Conservation (phyloP, 1,140 invertebrate genomes). For the Anastatus disparis region DNA sequence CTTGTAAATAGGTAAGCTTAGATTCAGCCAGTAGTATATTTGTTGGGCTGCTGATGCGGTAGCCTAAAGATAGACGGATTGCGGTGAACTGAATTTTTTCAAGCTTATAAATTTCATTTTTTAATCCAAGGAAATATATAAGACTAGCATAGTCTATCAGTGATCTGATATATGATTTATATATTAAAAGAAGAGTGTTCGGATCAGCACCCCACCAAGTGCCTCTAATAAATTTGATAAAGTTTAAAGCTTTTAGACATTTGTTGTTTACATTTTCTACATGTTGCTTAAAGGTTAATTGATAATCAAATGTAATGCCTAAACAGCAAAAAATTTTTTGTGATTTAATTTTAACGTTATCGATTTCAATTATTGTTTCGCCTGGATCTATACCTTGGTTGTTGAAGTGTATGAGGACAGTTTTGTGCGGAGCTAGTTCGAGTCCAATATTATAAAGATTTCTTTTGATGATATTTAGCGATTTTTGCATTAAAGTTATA, state of each 20-base stretch:
- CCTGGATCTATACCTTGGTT: too few relatives aligned
- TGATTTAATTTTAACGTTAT: too few relatives aligned
- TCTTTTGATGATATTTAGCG: too few relatives aligned
- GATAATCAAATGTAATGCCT: neutral
- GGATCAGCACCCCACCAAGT: slow-evolving; percentile 12
- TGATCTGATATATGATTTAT: neutral
- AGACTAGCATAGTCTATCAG: neutral
- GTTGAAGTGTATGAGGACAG: too few relatives aligned
- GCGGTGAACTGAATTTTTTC: neutral
- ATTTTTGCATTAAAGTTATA: too few relatives aligned
- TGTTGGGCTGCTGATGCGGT: neutral
- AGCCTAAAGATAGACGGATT: neutral
- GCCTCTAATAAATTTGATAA: neutral
- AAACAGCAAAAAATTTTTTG: too few relatives aligned
- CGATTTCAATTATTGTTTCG: too few relatives aligned
- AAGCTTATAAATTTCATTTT: too few relatives aligned
- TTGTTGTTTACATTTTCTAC: neutral
- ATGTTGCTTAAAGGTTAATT: neutral
- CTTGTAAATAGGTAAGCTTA: neutral
- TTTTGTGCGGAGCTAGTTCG: too few relatives aligned
- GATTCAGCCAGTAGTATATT: neutral
- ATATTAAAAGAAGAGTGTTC: neutral
- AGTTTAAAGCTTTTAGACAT: neutral
- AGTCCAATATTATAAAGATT: too few relatives aligned
- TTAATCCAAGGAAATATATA: neutral